Percentiles rank a stretch among this genome's conserved stretches.
Conservation (phyloP, 2,888 invertebrate genomes). For the Polylopha cassiicola region DNA sequence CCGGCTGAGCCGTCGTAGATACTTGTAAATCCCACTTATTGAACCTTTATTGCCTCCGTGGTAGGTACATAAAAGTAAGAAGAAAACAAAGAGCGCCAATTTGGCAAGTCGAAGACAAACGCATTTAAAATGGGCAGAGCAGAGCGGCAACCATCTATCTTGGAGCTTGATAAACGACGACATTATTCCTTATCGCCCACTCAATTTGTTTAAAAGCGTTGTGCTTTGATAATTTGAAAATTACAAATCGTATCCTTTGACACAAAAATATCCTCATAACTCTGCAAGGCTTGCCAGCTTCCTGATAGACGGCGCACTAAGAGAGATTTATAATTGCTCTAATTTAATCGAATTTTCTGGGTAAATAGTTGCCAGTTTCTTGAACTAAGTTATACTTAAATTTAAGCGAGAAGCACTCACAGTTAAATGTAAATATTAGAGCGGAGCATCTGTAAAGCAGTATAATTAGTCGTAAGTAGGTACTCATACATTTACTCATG, state of each 20-base stretch:
- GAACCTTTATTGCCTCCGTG: conserved; percentile 21
- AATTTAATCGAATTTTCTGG: conserved; percentile 46
- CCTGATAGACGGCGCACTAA: conserved; percentile 46
- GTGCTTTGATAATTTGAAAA: conserved; percentile 77
- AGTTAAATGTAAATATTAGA: too few relatives aligned
- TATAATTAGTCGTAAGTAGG: too few relatives aligned
- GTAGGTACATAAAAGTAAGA: conserved; percentile 48
- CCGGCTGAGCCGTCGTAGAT: conserved; percentile 6
- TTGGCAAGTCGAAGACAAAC: conserved; percentile 75
- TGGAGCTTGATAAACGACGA: conserved; percentile 75
- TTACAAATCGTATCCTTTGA: conserved; percentile 74
- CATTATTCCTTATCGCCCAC: conserved; percentile 77
- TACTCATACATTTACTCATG: too few relatives aligned
- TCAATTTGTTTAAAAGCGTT: conserved; percentile 78
- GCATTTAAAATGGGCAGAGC: conserved; percentile 77
- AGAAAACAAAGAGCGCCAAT: conserved; percentile 71
- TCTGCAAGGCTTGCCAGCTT: conserved; percentile 50
- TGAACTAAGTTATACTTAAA: too few relatives aligned
- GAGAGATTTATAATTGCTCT: conserved; percentile 52
- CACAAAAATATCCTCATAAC: conserved; percentile 71
- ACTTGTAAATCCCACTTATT: conserved; percentile 18
- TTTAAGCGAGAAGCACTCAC: too few relatives aligned
- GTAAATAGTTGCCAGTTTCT: conserved; percentile 1
- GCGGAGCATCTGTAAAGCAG: too few relatives aligned
- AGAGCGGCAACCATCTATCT: conserved; percentile 74